These are phyloP conservation scores for Prosapia bicincta DNA, from an alignment of 2,888 invertebrate species.

Conservation along the genomic window DNA sequence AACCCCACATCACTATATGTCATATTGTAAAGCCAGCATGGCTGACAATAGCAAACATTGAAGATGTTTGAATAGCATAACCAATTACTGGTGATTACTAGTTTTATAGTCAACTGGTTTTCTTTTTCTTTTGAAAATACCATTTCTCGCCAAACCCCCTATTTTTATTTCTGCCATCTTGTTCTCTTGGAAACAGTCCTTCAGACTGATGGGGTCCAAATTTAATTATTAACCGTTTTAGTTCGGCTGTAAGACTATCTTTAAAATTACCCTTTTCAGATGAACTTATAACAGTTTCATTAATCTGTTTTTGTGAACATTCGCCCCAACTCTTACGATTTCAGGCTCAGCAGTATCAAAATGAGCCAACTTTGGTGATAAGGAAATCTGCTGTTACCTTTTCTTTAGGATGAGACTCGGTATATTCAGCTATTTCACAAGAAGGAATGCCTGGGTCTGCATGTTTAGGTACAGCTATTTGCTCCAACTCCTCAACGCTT, in stretches of 20 bases:
- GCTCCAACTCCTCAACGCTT: slow-evolving; percentile 7
- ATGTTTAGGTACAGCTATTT: background rate
- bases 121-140: background rate
- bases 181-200: background rate
- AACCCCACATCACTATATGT: background rate
- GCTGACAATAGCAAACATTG: no score
- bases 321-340: no score
- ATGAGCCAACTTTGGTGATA: no score
- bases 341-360: no score
- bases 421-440: background rate
- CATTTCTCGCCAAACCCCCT: background rate
- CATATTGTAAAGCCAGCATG: background rate
- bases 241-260: no score
- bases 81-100: no score
- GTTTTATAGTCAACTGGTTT: no score
- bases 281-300: background rate
- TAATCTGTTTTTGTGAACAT: no score
- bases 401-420: background rate
- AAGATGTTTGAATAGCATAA: no score
- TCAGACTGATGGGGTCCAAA: background rate
- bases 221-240: background rate
- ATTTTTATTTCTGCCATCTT: background rate
- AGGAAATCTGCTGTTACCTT: background rate
- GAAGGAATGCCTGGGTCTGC: background rate
- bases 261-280: background rate